These are phyloP conservation scores for Cirrhinus mrigala DNA, from an alignment of 2,797 vertebrate species.

Conservation along the genomic window DNA sequence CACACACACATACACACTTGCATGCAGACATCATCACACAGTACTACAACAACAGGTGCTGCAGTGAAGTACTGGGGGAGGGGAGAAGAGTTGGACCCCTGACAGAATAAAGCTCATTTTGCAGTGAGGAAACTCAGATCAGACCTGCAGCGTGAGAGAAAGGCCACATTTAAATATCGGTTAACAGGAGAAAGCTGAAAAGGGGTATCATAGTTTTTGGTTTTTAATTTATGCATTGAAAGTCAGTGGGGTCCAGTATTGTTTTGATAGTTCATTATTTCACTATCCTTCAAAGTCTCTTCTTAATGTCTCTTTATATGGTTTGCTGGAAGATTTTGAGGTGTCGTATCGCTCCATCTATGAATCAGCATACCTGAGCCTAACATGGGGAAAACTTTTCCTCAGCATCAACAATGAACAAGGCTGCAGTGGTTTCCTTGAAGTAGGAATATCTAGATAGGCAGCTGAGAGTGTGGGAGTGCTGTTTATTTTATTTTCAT, in stretches of 20 bases:
- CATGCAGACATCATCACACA: constrained; percentile 30
- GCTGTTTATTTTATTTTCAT: constrained; percentile 42
- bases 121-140: constrained; percentile 5
- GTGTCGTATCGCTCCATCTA: background rate
- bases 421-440: constrained; percentile 6
- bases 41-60: constrained; percentile 43
- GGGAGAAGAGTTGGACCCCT: constrained; percentile 6
- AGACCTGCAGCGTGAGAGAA: constrained; percentile 21
- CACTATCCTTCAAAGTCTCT: background rate
- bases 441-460: constrained; percentile 14
- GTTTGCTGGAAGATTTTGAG: background rate
- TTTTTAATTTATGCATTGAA: background rate
- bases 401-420: constrained; percentile 3
- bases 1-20: background rate
- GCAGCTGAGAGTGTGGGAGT: constrained; percentile 2
- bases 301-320: background rate
- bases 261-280: background rate
- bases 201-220: too few species aligned
- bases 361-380: background rate
- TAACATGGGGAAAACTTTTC: background rate
- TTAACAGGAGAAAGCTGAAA: background rate
- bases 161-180: constrained; percentile 3
- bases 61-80: background rate
- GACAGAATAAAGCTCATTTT: constrained; percentile 25
- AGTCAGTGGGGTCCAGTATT: background rate